These are phyloP conservation scores for Timema cristinae DNA, from an alignment of 2,888 invertebrate species.

Conservation along the genomic window DNA sequence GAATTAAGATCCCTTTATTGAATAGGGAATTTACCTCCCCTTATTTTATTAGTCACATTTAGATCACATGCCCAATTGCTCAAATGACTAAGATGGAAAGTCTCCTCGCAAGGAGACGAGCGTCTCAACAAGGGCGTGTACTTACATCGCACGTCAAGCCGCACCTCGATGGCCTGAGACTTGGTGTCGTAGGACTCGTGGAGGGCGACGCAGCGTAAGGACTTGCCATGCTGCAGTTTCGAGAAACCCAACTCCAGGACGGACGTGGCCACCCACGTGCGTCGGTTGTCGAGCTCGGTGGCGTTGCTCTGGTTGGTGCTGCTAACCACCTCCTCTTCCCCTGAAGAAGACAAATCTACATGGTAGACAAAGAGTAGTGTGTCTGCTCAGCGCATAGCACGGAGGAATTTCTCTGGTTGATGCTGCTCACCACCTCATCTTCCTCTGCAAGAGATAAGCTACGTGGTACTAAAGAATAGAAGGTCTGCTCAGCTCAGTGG, in stretches of 20 bases:
- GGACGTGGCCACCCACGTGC: slow-evolving; percentile 81
- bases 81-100: no score
- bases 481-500: no score
- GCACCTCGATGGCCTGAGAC: slow-evolving; percentile 70
- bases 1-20: no score
- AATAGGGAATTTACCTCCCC: no score
- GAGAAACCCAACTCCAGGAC: slow-evolving; percentile 76
- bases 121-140: slow-evolving; percentile 37
- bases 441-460: no score
- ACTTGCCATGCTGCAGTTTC: slow-evolving; percentile 71
- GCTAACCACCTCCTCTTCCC: slow-evolving; percentile 53
- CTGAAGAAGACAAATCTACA: slow-evolving; percentile 41
- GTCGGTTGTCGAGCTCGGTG: slow-evolving; percentile 77
- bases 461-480: no score
- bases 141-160: slow-evolving; percentile 85
- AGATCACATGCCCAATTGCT: no score
- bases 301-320: slow-evolving; percentile 70
- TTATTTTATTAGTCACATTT: no score
- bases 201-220: slow-evolving; percentile 75
- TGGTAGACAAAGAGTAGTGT: no score
- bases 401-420: slow-evolving; percentile 76
- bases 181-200: slow-evolving; percentile 77
- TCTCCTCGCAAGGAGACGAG: no score
- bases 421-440: slow-evolving; percentile 17
- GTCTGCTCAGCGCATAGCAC: slow-evolving; percentile 50